Conservation (phyloP, 2,888 invertebrate genomes). For the Zygothrica quintamaculata region DNA sequence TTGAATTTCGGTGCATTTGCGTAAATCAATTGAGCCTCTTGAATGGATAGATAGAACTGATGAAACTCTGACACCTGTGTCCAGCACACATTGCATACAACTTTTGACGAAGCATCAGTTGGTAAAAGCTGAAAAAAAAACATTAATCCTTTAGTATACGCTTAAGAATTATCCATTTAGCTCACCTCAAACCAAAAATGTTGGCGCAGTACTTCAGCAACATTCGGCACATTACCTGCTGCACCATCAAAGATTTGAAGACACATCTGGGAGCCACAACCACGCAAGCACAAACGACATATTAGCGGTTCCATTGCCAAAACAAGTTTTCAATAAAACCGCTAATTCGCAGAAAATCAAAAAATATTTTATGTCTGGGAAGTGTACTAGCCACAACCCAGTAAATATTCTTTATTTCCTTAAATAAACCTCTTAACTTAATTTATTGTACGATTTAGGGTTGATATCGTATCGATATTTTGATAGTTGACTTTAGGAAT, state of each 20-base stretch:
- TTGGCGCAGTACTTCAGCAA: constrained; percentile 77
- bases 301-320: constrained; percentile 67
- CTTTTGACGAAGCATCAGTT: constrained; percentile 75
- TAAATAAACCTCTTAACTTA: constrained; percentile 35
- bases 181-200: constrained; percentile 83
- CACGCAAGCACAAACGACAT: constrained; percentile 80
- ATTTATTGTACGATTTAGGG: constrained; percentile 33
- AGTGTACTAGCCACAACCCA: constrained; percentile 15
- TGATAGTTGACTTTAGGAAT: constrained; percentile 11
- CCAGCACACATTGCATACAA: constrained; percentile 83
- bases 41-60: constrained; percentile 81
- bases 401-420: constrained; percentile 28
- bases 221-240: constrained; percentile 62
- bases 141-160: not conserved
- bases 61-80: constrained; percentile 81
- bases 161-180: constrained; percentile 3
- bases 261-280: constrained; percentile 74
- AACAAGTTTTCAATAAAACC: constrained; percentile 9
- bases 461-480: constrained; percentile 33
- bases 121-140: constrained; percentile 65
- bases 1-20: constrained; percentile 63
- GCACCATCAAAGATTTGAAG: constrained; percentile 78
- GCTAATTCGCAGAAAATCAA: not conserved
- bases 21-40: constrained; percentile 76
- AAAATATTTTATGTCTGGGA: constrained; percentile 1